Base-by-base conservation (phyloP, 2,888 invertebrate genomes). In the Hemicrepidius hirtus region DNA sequence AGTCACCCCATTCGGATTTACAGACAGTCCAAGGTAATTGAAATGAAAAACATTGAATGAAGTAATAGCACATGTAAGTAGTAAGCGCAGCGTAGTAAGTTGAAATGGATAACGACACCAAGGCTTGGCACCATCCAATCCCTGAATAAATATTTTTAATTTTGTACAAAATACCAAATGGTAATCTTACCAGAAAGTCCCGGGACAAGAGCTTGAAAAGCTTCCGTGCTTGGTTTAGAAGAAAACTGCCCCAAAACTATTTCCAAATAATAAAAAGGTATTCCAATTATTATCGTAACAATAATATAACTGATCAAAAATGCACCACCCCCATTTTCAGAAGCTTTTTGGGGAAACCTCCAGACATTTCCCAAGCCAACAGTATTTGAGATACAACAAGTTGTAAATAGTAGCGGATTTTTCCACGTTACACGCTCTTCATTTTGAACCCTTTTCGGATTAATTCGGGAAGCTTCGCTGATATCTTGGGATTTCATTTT, bases 341-440 rank as follows among this genome's bases (percentile, higher is more conserved):
- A 89, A 0, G 92, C 92, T 0, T 90, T 89, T 82, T 90, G 91
- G 0, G 92, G 92, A 83, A 92, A 92, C 63, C 92, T 86, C 92
- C 92, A 92, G n/a, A 92, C 89, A 79, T 92, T 92, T 50, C 92
- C 92, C 46, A 92, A 84, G 0, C 92, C 92, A 1, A 92, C 91
- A 0, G 91, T 91, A 88, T 92, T 88, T 35, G 90, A 88, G 35
- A 91, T 89, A 78, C 90, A 90, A 3, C 92, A 92, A 87, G 92
- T 89, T 1, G 92, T 85, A 79, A 92, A 92, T 81, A 92, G 91
- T 5, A 91, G 82, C 37, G 90, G 89, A 71, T 88, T 90, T 18
- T 87, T 88, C 92, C 92, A 32, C 7, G 32, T 32, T 9, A 32
- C 32, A 2, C 32, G 32, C 9, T 32, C 9, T 32, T 9, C 32